Base-by-base conservation (phyloP, 2,888 invertebrate genomes). In the Bugulina stolonifera region DNA sequence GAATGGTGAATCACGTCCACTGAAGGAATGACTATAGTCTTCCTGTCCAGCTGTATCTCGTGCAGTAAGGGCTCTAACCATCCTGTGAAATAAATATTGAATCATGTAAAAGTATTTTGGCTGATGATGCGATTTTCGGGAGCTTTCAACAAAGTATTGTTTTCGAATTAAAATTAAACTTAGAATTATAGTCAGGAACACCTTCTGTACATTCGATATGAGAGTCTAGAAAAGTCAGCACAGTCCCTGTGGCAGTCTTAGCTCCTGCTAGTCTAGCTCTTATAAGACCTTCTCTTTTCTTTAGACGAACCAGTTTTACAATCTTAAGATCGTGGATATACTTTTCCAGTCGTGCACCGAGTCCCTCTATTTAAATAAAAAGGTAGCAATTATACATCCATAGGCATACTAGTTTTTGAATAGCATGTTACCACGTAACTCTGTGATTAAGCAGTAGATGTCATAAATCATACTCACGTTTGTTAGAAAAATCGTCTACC, bases 1-100 rank as follows among this genome's bases (percentile, higher is more conserved):
- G 91, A 91, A 83, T 96, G 95, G 82, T 94, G 93, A 79, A 96
- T 93, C 69, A 94, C 93, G 85, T 97, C 96, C 80, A 97, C 96
- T 73, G 95, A 94, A 1, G 96, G 96, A 82, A 94, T 94, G 1
- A 95, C 95, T 35, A 96, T 95, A 0, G 93, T 73, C 14, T 73
- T 73, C 2, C 79, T 75, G 74, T 85, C 78, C 5, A 77, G 72
- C 1, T 93, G 92, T 78, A 95, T 94, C 76, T 93, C 88, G 84
- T 93, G 93, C 77, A 96, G 86, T 73, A 96, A 87, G 0, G 96
- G 96, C 81, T 95, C 95, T 78, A 96, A 85, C 96, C 96, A 97
- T 69, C 95, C 91, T 91, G 84, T 1, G 73, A 69, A 69, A 71
- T 72, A 52, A 52, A 52, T 52, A 52, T 52, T 52, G 10, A 22